Percentiles rank a stretch among this genome's conserved stretches.
Evolutionary conservation across 2,888 invertebrate species (phyloP).

Genomic region (Neoascia interrupta): DNA sequence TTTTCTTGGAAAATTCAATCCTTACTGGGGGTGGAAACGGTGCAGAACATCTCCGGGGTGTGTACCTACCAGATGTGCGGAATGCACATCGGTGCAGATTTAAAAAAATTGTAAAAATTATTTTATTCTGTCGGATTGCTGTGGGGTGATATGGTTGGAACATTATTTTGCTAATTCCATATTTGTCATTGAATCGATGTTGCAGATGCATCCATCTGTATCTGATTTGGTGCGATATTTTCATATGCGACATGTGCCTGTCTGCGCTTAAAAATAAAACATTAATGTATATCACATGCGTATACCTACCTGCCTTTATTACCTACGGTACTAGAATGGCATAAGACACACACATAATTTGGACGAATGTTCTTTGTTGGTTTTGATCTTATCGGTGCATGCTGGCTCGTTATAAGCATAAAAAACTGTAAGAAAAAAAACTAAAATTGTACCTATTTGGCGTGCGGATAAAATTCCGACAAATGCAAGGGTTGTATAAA

Average conservation of each 20-base stretch:
- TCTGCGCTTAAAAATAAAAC: no score
- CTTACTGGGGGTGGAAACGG: conserved; percentile 48
- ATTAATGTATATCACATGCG: no score
- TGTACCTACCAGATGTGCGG: conserved; percentile 26
- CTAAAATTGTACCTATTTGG: conserved; percentile 14
- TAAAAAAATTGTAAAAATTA: conserved; percentile 56
- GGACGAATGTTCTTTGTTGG: conserved; percentile 49
- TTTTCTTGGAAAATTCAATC: conserved; percentile 62
- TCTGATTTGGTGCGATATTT: conserved; percentile 5
- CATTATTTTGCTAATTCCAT: conserved; percentile 65
- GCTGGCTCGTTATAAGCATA: conserved; percentile 14
- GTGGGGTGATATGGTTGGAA: conserved; percentile 40
- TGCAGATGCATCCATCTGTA: conserved; percentile 29
- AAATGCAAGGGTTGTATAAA: not conserved
- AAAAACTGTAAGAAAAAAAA: conserved; percentile 16
- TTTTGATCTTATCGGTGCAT: conserved; percentile 14
- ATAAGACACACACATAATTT: conserved; percentile 53
- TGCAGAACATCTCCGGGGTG: not conserved
- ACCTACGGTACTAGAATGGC: not conserved
- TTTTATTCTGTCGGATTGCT: conserved; percentile 58
- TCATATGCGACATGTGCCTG: conserved; percentile 1
- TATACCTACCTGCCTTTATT: not conserved
- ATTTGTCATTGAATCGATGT: conserved; percentile 67
- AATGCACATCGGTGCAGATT: conserved; percentile 9
- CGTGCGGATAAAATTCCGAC: conserved; percentile 32